Evolutionary conservation across 2,113 vertebrate genomes (phyloP).

Genomic region (Micromys minutus): DNA sequence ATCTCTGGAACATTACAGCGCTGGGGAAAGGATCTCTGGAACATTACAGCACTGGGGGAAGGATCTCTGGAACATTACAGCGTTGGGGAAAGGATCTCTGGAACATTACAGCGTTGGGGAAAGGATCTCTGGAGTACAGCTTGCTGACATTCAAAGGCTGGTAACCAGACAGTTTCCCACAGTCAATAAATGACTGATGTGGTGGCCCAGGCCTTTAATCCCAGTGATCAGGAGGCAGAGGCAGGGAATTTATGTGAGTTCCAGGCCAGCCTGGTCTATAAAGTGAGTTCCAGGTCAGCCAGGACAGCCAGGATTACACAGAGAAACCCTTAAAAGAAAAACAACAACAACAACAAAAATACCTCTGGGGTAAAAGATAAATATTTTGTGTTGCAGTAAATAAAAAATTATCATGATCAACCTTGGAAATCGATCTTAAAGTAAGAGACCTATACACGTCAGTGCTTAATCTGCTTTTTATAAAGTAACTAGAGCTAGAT

Average conservation of each 20-base stretch:
- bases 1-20: background rate
- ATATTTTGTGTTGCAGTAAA: constrained; percentile 24
- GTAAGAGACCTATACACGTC: background rate
- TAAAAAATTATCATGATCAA: constrained; percentile 40
- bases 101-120: background rate
- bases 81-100: no score
- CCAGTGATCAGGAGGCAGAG: background rate
- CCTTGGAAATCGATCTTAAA: constrained; percentile 26
- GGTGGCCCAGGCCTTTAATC: background rate
- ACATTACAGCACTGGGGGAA: background rate
- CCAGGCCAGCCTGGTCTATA: background rate
- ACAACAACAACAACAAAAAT: no score
- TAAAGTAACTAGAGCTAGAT: background rate
- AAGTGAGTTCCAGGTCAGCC: background rate
- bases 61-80: background rate
- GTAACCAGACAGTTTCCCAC: background rate
- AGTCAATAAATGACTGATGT: background rate
- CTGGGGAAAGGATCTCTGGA: background rate
- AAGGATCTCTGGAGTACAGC: background rate
- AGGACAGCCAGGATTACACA: background rate
- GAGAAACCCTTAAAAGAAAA: background rate
- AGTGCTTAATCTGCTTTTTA: background rate
- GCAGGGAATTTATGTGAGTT: background rate
- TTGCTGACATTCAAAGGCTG: background rate
- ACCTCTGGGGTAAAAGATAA: background rate